phyloP scores from a whole-genome alignment of 2,888 invertebrate species.

The Elegia similella region DNA sequence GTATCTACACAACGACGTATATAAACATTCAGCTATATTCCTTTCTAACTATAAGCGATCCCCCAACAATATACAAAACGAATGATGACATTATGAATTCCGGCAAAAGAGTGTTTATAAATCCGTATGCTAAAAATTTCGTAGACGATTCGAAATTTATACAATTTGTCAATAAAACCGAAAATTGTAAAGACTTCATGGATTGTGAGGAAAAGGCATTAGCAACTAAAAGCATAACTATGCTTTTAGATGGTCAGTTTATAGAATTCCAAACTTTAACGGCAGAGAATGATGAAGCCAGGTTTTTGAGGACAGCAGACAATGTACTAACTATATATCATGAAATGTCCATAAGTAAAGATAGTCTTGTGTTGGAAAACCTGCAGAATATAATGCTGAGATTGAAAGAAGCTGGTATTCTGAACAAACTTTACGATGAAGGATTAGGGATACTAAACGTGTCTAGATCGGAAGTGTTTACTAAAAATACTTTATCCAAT shows the following conservation, averaged over 20 bases:
- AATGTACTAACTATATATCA: slow-evolving; percentile 54
- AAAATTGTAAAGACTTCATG: slow-evolving; percentile 41
- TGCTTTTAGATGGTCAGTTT: slow-evolving; percentile 45
- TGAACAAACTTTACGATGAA: slow-evolving; percentile 46
- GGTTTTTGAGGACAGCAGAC: slow-evolving; percentile 43
- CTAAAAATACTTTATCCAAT: slow-evolving; percentile 45
- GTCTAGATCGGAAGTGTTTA: slow-evolving; percentile 44
- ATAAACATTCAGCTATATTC: slow-evolving; percentile 57
- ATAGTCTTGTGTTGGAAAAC: slow-evolving; percentile 17
- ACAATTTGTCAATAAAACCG: slow-evolving; percentile 43
- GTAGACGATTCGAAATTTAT: slow-evolving; percentile 44
- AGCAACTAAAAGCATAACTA: slow-evolving; percentile 47
- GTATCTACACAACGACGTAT: slow-evolving; percentile 53
- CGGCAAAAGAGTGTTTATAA: slow-evolving; percentile 43
- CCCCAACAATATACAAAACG: slow-evolving; percentile 48
- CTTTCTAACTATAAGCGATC: slow-evolving; percentile 54
- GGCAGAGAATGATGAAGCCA: slow-evolving; percentile 55
- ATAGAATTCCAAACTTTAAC: slow-evolving; percentile 47
- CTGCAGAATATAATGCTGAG: slow-evolving; percentile 40
- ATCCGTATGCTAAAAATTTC: slow-evolving; percentile 44
- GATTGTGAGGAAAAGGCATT: slow-evolving; percentile 44
- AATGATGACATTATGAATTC: slow-evolving; percentile 51
- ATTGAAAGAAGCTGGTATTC: slow-evolving; percentile 64
- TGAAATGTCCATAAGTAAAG: slow-evolving; percentile 47
- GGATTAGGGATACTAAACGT: slow-evolving; percentile 51